phyloP scores from a whole-genome alignment of 2,888 invertebrate genomes.

The Balanococcus diminutus region DNA sequence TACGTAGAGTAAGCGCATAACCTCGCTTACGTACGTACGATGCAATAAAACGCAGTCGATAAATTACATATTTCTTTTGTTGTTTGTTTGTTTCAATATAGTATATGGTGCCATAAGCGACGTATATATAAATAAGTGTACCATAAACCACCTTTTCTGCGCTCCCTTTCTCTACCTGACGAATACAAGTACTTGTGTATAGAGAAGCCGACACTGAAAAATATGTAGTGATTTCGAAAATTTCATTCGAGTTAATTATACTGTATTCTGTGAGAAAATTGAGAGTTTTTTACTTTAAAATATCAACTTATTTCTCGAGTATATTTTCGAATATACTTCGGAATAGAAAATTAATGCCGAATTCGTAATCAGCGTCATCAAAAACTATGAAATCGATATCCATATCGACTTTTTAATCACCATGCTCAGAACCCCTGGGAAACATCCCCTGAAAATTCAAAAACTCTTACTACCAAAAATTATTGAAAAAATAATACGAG shows the following conservation, averaged over 20 bases:
- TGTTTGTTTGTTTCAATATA: conserved; percentile 13
- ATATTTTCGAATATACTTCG: not conserved
- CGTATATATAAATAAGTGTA: not conserved
- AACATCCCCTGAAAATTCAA: no score
- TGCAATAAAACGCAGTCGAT: conserved; percentile 22
- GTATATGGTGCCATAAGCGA: not conserved
- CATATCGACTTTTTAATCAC: no score
- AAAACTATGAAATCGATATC: not conserved
- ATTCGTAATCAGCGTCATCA: not conserved
- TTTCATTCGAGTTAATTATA: no score
- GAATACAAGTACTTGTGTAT: not conserved
- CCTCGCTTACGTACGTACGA: not conserved
- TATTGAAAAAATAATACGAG: not conserved
- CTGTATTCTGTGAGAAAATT: no score
- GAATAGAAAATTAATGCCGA: not conserved
- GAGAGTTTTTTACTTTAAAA: not conserved
- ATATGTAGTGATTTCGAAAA: not conserved
- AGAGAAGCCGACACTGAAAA: not conserved
- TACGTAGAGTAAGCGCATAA: not conserved
- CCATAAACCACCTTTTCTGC: not conserved
- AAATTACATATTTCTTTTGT: conserved; percentile 40
- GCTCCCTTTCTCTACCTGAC: not conserved
- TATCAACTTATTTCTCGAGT: not conserved
- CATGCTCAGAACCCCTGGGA: no score
- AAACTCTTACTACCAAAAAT: no score